Percentiles rank a stretch among this genome's conserved stretches.
Conservation (phyloP, 2,888 invertebrate species). For the Zootermopsis nevadensis region DNA sequence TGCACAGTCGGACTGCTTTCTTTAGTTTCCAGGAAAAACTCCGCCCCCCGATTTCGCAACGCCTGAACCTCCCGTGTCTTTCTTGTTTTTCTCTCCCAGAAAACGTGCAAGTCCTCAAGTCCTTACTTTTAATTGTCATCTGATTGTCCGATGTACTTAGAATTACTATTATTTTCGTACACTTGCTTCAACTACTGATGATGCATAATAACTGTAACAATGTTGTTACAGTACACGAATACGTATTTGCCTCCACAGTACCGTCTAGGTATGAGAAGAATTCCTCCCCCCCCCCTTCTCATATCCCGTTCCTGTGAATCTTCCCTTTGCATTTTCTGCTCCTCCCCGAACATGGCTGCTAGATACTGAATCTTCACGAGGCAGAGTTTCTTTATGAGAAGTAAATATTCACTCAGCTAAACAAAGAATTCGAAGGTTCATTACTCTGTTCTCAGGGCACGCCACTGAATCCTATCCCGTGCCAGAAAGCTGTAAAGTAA, state of each 20-base stretch:
- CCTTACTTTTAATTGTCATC: neutral
- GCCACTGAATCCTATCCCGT: no score
- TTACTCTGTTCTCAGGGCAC: no score
- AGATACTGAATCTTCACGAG: no score
- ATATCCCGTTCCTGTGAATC: no score
- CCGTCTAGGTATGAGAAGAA: neutral
- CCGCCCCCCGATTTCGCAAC: slow-evolving; percentile 36
- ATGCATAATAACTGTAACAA: neutral
- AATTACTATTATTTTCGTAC: neutral
- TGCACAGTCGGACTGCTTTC: slow-evolving; percentile 19
- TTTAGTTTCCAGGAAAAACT: slow-evolving; percentile 38
- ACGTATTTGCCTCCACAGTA: neutral
- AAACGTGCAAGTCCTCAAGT: neutral
- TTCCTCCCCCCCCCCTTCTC: neutral
- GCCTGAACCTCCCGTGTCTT: neutral
- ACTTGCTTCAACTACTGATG: neutral
- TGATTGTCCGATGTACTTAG: neutral
- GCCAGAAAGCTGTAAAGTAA: no score
- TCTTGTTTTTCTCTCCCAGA: neutral
- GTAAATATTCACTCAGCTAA: no score
- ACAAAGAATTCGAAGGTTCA: no score
- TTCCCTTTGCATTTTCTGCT: no score
- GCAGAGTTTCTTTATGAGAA: no score
- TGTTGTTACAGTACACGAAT: neutral
- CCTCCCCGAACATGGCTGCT: no score